Base-by-base conservation (phyloP, 2,888 invertebrate genomes). In the Allolobophora icterica region DNA sequence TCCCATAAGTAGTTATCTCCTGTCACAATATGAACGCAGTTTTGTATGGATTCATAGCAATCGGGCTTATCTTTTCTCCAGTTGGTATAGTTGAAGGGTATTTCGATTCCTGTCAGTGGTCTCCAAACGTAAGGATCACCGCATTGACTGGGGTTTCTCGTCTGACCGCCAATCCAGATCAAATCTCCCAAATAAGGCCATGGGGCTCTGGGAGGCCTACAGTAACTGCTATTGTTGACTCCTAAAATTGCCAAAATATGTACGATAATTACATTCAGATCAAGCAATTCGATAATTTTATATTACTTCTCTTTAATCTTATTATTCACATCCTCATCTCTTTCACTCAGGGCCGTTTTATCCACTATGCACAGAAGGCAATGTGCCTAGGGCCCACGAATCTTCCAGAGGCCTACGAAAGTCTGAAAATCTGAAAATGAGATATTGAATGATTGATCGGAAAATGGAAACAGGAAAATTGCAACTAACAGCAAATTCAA, bases 31-130 rank as follows among this genome's bases (percentile, higher is more conserved):
- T 87, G 87, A 34, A 38, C 87, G 87, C 87, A 87, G 6, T 87
- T 4, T 3, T 35, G 35, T 5, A 15, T 19, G 34, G 6, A 8
- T 19, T 34, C 38, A 24, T 24, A 24, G 38, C 87, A 87, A 35
- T 87, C 24, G 35, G 87, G 87, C 5, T 17, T 1, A 5, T 13
- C 3, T 19, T 35, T 4, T 1, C 1, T 4, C 87, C 87, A 87
- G 87, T 87, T 87, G 87, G 87, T 87, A 38, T 87, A 87, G 87
- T 87, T 87, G 87, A 87, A 87, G 21, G 87, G 87, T 87, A 87
- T 87, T 38, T 87, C 87, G 35, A 87, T 24, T 19, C 35, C 87
- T 21, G 24, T 87, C 19, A 87, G 87, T 38, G 87, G 34, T 38
- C n/a, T 87, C 87, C 87, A 87, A 24, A 87, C 34, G 15, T 11